Evolutionary conservation across 2,113 vertebrate genomes (phyloP).

Genomic region (Pristiophorus japonicus): DNA sequence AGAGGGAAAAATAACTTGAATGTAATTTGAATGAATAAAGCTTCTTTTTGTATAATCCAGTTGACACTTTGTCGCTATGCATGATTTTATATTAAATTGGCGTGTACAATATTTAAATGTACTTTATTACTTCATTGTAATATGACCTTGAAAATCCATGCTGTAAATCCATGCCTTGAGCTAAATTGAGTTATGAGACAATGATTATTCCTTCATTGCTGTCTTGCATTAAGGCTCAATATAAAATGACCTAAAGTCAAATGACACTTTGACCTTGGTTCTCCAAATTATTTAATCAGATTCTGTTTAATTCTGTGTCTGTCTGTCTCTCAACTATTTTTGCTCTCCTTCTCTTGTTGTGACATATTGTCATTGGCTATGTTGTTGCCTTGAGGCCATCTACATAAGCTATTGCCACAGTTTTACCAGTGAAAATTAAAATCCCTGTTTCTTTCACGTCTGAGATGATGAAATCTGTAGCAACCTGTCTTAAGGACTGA

Average conservation of each 20-base stretch:
- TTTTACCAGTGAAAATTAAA: conserved; percentile 40
- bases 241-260: conserved; percentile 17
- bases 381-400: conserved; percentile 18
- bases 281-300: neutral
- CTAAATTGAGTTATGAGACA: conserved; percentile 14
- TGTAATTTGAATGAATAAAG: neutral
- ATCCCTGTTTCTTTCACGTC: conserved; percentile 50
- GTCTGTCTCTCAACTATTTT: neutral
- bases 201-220: conserved; percentile 13
- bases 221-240: neutral
- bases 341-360: neutral
- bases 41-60: neutral
- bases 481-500: conserved; percentile 42
- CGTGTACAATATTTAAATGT: neutral
- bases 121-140: conserved; percentile 1
- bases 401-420: neutral
- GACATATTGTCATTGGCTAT: neutral
- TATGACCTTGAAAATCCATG: neutral
- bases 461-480: conserved; percentile 45
- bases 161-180: neutral
- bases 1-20: neutral
- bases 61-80: neutral
- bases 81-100: neutral
- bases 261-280: conserved; percentile 30
- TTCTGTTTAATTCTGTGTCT: neutral